These are phyloP conservation scores for Drosophila saltans DNA, from an alignment of 1,140 invertebrate genomes.

Conservation along the genomic window DNA sequence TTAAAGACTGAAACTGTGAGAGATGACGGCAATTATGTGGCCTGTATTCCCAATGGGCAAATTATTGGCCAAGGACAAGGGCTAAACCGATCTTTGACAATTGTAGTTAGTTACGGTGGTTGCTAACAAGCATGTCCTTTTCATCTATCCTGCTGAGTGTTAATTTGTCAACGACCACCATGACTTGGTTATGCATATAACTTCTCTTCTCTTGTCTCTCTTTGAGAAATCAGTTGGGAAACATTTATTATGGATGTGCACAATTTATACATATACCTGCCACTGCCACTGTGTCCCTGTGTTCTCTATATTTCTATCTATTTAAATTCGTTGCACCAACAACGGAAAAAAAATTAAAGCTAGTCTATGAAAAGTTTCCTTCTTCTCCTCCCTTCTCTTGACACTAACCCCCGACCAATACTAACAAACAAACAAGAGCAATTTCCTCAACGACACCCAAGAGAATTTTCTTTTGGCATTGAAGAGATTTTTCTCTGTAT, in stretches of 20 bases:
- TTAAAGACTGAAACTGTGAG: slow-evolving; percentile 29
- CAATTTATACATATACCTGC: neutral
- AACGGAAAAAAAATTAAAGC: slow-evolving; percentile 60
- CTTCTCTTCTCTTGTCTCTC: slow-evolving; percentile 16
- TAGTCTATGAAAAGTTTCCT: slow-evolving; percentile 44
- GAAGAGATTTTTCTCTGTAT: slow-evolving; percentile 15
- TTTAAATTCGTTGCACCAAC: slow-evolving; percentile 53
- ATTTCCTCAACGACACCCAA: slow-evolving; percentile 65
- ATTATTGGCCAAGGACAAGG: slow-evolving; percentile 61
- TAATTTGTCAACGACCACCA: slow-evolving; percentile 66
- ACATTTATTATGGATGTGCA: slow-evolving; percentile 68
- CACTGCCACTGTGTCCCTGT: neutral
- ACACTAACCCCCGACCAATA: no score
- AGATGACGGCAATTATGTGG: slow-evolving; percentile 67
- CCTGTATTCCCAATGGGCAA: slow-evolving; percentile 64
- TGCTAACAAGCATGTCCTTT: slow-evolving; percentile 19
- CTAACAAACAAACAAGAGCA: slow-evolving; percentile 46
- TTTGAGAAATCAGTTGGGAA: slow-evolving; percentile 63
- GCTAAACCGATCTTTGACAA: slow-evolving; percentile 27
- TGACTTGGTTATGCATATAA: slow-evolving; percentile 12
- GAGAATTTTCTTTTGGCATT: slow-evolving; percentile 52
- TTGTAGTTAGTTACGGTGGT: slow-evolving; percentile 61
- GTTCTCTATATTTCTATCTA: slow-evolving; percentile 13
- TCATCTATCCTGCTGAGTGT: slow-evolving; percentile 44
- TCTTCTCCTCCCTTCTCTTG: neutral